Evolutionary conservation across 2,113 vertebrate species (phyloP), one percentile per base, ranked within the genome.

Genomic region (Callocephalon fimbriatum): DNA sequence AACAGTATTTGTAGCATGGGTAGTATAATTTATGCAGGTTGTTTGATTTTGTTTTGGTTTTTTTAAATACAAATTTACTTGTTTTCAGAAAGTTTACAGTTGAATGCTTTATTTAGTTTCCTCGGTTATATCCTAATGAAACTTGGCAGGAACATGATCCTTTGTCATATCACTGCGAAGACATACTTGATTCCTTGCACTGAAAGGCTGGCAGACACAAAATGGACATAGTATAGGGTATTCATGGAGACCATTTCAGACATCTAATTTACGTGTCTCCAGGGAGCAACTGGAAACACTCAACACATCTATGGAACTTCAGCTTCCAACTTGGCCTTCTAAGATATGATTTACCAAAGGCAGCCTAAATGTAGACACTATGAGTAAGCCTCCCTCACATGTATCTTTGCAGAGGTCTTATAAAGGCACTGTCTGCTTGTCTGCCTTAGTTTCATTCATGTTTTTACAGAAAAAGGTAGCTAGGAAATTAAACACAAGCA

Each of bases 331-430:
- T 32, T 83, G 54, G 75, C 53, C 48, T 79, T 95, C 78, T 53
- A 92, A 92, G 67, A 73, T 66, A 50, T 88, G 48, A 86, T 80
- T 88, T 92, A 63, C 37, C 50, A 90, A 79, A 92, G 72, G 67
- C 25, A 92, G 71, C 12, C 67, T 79, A 68, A 50, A 86, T 62
- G 71, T n/a, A 82, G 20, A 90, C 1, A 3, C 47, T 61, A 12
- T 15, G 48, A 90, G 22, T 71, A 81, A 91, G 59, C 9, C 32
- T 75, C 81, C 65, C 56, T 67, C 63, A 32, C 11, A 20, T 2
- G 1, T 3, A 70, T 53, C 67, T 86, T 58, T 44, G 71, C n/a
- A 79, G 19, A 83, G 38, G 38, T 66, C 83, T 62, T 50, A 84
- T 10, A 58, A 85, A 90, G 48, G 42, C 53, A 79, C 31, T 42